Conservation (phyloP, 2,888 invertebrate species). For the Ochropleura leucogaster region DNA sequence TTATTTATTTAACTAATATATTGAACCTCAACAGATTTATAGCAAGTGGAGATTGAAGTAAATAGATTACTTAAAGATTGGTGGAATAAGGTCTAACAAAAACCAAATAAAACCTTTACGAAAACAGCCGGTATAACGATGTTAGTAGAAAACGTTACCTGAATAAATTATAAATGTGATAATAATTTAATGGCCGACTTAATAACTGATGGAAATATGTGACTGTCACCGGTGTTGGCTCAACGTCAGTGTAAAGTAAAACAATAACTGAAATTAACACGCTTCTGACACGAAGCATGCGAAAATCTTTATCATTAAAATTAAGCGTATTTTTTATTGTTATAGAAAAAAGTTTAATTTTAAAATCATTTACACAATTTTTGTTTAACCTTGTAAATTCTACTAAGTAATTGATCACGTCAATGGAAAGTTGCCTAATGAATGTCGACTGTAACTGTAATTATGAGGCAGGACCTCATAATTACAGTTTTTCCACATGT, state of each 20-base stretch:
- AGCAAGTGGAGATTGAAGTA: neutral
- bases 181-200: neutral
- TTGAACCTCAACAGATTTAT: neutral
- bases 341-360: conserved; percentile 11
- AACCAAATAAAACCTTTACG: neutral
- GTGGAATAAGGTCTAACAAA: conserved; percentile 13
- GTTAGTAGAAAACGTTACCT: neutral
- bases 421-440: neutral
- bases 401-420: neutral
- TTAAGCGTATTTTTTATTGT: neutral
- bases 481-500: too few species aligned
- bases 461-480: too few species aligned
- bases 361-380: neutral
- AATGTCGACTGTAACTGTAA: conserved; percentile 6
- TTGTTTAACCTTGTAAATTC: neutral
- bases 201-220: neutral
- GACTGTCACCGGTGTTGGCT: neutral
- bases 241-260: neutral
- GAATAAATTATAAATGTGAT: neutral
- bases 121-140: neutral
- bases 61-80: neutral
- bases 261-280: neutral
- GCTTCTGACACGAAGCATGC: neutral
- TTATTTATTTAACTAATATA: neutral
- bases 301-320: neutral